Evolutionary conservation across 2,797 vertebrate genomes (phyloP), one percentile per base, ranked within the genome.

Genomic region (Hafferia zeledoni): DNA sequence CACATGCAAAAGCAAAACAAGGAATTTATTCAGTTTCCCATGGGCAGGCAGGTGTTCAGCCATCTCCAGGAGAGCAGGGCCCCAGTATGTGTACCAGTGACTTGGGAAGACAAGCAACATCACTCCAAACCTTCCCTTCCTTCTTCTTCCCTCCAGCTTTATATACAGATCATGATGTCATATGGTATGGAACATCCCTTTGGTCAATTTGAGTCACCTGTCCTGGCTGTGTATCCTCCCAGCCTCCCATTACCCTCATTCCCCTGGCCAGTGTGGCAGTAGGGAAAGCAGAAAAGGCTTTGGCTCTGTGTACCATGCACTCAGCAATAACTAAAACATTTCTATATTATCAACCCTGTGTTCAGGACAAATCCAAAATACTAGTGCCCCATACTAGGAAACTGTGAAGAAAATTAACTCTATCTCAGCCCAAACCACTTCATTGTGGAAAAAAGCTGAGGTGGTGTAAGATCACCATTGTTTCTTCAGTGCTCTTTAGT

Each of bases 261-360:
- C 17, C 15, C 11, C 43, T 50, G 28, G 1, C 37, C 50, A 25
- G 3, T 5, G 11, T 35, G 27, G 27, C 55, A 19, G 9, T 3
- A 44, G 23, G 11, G 20, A 25, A 89, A 50, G 23, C 43, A 77
- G 17, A 13, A 50, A 56, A 37, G 3, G 13, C 24, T 20, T 76
- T 44, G 37, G 19, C 19, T 70, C 56, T 76, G 28, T 22, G 19
- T 12, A 64, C 6, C 2, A 23, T 50, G 63, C 41, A 43, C 56
- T 6, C n/a, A 39, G n/a, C n/a, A 63, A 3, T 1, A 11, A 3
- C 31, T 44, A 33, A 56, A 76, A 20, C 3, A 56, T 9, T 5
- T 44, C 49, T 50, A 2, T 37, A 0, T 37, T 44, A 30, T 11
- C 78, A 76, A 3, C n/a, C 0, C 19, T 33, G 8, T 0, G n/a